These are phyloP conservation scores for Drosophila pachea DNA, from an alignment of 1,140 invertebrate species.

Conservation along the genomic window DNA sequence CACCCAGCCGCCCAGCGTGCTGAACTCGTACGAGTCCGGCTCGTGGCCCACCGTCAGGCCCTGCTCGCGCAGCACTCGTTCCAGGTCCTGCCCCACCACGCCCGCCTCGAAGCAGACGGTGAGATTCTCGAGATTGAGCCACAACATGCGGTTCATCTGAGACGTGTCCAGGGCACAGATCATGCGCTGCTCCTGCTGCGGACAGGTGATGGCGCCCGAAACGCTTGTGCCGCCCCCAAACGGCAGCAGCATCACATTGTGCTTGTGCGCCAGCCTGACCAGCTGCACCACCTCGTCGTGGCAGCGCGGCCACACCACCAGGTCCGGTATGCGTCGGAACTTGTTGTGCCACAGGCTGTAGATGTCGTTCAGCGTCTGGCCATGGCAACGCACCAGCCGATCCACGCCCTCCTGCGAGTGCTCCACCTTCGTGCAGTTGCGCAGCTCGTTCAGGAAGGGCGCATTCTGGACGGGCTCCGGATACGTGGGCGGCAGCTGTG, in stretches of 20 bases:
- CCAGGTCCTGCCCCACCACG: constrained; percentile 96
- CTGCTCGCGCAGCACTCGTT: constrained; percentile 84
- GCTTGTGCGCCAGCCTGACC: constrained; percentile 86
- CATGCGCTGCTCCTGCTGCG: constrained; percentile 87
- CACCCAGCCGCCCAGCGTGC: constrained; percentile 98
- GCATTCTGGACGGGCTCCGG: constrained; percentile 81
- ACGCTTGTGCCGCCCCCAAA: constrained; percentile 98
- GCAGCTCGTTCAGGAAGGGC: constrained; percentile 83
- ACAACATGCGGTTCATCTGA: constrained; percentile 97
- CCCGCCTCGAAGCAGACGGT: constrained; percentile 91
- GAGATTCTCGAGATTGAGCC: constrained; percentile 94
- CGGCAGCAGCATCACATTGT: constrained; percentile 93
- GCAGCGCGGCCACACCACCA: constrained; percentile 93
- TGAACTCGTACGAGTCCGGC: constrained; percentile 98
- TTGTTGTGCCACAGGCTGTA: constrained; percentile 85
- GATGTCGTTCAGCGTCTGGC: constrained; percentile 96
- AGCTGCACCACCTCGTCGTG: constrained; percentile 91
- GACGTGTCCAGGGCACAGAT: constrained; percentile 96
- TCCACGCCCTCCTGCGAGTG: constrained; percentile 90
- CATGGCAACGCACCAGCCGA: constrained; percentile 94
- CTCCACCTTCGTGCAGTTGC: constrained; percentile 82
- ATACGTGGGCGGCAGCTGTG: constrained; percentile 81
- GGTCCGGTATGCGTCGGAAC: constrained; percentile 92
- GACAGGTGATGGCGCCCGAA: constrained; percentile 93
- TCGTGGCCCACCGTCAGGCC: constrained; percentile 94